Percentiles rank a stretch among this genome's conserved stretches.
Conservation (phyloP, 2,113 vertebrate genomes). For the Mastomys natalensis region DNA sequence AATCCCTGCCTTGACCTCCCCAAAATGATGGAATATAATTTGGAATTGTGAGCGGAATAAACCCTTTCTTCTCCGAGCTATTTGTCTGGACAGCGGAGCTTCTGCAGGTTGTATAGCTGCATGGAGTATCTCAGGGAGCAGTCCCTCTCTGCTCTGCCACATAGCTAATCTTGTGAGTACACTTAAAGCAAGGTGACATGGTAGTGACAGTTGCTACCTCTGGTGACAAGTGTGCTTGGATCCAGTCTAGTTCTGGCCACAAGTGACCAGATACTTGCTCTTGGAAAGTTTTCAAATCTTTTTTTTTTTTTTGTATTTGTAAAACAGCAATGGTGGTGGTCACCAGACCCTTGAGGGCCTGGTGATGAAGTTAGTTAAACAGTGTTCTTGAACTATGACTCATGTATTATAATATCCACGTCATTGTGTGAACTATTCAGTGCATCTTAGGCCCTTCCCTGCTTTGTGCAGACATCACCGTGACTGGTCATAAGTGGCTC, state of each 20-base stretch:
- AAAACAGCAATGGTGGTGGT: background rate
- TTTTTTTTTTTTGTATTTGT: background rate
- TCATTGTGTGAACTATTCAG: background rate
- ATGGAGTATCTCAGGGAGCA: background rate
- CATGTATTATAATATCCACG: no score
- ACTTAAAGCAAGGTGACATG: background rate
- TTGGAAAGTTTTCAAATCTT: background rate
- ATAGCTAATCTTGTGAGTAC: accelerated
- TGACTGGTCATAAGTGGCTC: background rate
- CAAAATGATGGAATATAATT: background rate
- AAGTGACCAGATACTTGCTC: background rate
- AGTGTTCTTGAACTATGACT: background rate
- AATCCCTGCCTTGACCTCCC: background rate
- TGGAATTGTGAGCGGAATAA: background rate
- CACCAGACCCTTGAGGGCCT: background rate
- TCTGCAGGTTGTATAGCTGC: no score
- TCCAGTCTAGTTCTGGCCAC: background rate
- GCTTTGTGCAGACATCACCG: background rate
- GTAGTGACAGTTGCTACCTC: no score
- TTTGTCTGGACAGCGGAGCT: background rate
- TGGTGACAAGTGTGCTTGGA: background rate
- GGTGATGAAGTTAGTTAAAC: background rate
- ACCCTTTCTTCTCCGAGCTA: background rate
- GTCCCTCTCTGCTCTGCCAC: background rate
- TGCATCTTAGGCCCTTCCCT: background rate